These are phyloP conservation scores for Ahaetulla prasina DNA, from an alignment of 2,113 vertebrate species.

Conservation along the genomic window DNA sequence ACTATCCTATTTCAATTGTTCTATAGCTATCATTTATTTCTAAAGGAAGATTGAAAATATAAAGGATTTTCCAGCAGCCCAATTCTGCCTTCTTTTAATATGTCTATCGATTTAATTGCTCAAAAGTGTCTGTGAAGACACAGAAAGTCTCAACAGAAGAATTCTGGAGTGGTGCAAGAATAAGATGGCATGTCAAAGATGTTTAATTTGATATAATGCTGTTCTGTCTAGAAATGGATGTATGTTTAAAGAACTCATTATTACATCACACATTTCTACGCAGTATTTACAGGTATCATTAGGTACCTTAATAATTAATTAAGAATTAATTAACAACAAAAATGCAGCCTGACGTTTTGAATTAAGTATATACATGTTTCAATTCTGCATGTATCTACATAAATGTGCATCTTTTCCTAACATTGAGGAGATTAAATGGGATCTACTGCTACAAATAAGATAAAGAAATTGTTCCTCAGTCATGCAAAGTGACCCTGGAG, in stretches of 20 bases:
- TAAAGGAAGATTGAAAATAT: background rate
- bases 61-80: background rate
- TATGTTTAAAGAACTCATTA: background rate
- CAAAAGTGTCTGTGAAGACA: background rate
- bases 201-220: background rate
- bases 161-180: background rate
- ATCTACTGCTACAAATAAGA: background rate
- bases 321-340: conserved; percentile 13
- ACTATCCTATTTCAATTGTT: background rate
- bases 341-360: background rate
- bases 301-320: background rate
- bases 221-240: background rate
- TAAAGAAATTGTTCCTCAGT: background rate
- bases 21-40: background rate
- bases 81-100: background rate
- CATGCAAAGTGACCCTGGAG: background rate
- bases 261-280: background rate
- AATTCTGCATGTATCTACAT: background rate
- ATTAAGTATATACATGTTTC: background rate
- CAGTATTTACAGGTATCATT: background rate
- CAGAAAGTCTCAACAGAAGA: background rate
- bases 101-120: background rate
- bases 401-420: background rate
- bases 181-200: background rate
- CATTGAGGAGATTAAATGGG: background rate